These are phyloP conservation scores for Grammatotria lemairii DNA, from an alignment of 2,113 vertebrate species.

Conservation along the genomic window DNA sequence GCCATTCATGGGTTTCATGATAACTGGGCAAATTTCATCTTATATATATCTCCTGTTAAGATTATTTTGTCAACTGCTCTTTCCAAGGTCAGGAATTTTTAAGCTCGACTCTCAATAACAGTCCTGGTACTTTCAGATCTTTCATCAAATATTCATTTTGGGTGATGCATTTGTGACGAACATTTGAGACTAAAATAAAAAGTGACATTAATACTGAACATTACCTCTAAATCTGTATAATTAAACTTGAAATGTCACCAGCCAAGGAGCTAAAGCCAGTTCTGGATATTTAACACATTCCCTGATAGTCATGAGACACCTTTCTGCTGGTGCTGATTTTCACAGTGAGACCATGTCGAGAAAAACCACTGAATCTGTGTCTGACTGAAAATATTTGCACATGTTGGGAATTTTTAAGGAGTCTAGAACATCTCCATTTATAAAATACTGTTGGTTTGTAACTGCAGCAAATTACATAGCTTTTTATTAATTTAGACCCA, in stretches of 20 bases:
- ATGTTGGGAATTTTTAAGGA: neutral
- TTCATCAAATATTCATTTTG: neutral
- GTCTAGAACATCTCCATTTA: neutral
- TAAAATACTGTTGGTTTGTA: neutral
- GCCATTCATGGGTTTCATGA: neutral
- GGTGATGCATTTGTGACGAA: neutral
- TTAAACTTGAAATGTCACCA: constrained; percentile 33
- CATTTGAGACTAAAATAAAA: constrained; percentile 3
- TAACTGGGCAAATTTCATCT: neutral
- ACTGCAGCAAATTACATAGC: neutral
- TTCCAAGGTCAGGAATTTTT: neutral
- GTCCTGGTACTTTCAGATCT: neutral
- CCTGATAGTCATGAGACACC: neutral
- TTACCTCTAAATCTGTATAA: constrained; percentile 28
- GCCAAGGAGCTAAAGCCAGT: neutral
- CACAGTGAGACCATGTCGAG: neutral
- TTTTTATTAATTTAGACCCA: constrained; percentile 38
- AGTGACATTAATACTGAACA: neutral
- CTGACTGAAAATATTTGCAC: neutral
- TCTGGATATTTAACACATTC: neutral
- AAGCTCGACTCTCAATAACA: neutral
- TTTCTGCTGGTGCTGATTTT: neutral
- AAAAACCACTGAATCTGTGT: neutral
- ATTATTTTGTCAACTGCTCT: neutral
- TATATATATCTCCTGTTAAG: neutral